phyloP scores from a whole-genome alignment of 2,797 vertebrate species.

The Lagodon rhomboides region DNA sequence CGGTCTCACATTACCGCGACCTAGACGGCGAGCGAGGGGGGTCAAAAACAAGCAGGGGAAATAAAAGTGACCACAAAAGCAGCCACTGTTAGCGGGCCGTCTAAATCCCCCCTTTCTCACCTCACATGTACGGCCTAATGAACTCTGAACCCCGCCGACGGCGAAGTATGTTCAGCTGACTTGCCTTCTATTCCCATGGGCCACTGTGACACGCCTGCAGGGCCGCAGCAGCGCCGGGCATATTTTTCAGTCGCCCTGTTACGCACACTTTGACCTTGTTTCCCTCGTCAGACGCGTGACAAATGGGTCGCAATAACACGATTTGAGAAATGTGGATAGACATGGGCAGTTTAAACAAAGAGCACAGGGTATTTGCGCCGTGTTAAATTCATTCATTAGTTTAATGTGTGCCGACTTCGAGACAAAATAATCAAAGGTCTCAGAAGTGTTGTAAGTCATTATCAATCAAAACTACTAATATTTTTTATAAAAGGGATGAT shows the following conservation, averaged over 20 bases:
- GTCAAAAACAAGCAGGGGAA: constrained; percentile 47
- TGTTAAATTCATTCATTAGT: neutral
- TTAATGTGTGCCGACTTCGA: neutral
- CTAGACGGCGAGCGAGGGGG: constrained; percentile 14
- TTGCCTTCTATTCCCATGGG: constrained; percentile 32
- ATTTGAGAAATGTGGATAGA: constrained; percentile 14
- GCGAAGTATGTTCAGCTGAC: constrained; percentile 66
- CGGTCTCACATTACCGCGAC: constrained; percentile 31
- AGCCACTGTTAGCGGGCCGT: constrained; percentile 56
- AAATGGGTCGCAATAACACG: constrained; percentile 56
- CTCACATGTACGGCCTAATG: constrained; percentile 51
- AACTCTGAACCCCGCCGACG: constrained; percentile 42
- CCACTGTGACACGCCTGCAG: constrained; percentile 29
- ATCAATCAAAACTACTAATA: neutral
- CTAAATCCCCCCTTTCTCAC: constrained; percentile 26
- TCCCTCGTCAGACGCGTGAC: constrained; percentile 16
- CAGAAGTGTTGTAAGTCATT: neutral
- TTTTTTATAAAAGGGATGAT: neutral
- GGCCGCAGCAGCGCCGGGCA: constrained; percentile 23
- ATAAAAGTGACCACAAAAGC: constrained; percentile 65
- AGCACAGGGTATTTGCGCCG: neutral
- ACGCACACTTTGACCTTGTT: constrained; percentile 28
- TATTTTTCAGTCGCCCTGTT: constrained; percentile 33
- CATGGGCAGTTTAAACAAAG: constrained; percentile 17
- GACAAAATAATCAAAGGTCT: neutral